phyloP scores from a whole-genome alignment of 2,888 invertebrate species.

The Rhorus exstirpatorius region DNA sequence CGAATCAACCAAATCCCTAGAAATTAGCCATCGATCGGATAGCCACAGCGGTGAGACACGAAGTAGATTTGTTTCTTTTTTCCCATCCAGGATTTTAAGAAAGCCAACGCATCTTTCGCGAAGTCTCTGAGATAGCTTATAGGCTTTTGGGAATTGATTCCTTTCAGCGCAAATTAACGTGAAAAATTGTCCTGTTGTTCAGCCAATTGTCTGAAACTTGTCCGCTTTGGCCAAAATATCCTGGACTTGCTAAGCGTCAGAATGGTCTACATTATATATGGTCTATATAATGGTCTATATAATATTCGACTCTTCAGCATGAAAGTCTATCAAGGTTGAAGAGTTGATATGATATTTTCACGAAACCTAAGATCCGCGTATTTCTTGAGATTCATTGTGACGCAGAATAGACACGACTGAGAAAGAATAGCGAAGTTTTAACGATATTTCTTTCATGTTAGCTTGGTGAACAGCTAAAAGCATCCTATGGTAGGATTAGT shows the following conservation, averaged over 20 bases:
- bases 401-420: not conserved
- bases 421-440: not conserved
- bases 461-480: not conserved
- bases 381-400: not conserved
- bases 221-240: not conserved
- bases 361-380: not conserved
- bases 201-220: not conserved
- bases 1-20: slow-evolving; percentile 27
- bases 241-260: not conserved
- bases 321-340: not conserved
- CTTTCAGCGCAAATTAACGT: not conserved
- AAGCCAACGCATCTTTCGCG: slow-evolving; percentile 22
- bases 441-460: not conserved
- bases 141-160: not conserved
- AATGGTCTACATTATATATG: not conserved
- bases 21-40: slow-evolving; percentile 30
- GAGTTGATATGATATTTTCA: not conserved
- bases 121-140: not conserved
- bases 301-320: not conserved
- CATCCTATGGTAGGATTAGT: slow-evolving; percentile 6
- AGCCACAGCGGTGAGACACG: not conserved
- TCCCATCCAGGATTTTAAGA: slow-evolving; percentile 23
- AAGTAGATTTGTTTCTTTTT: not conserved
- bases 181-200: not conserved
- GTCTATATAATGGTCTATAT: too few relatives aligned